Evolutionary conservation across 2,888 invertebrate species (phyloP).

Genomic region (Seira musarum): DNA sequence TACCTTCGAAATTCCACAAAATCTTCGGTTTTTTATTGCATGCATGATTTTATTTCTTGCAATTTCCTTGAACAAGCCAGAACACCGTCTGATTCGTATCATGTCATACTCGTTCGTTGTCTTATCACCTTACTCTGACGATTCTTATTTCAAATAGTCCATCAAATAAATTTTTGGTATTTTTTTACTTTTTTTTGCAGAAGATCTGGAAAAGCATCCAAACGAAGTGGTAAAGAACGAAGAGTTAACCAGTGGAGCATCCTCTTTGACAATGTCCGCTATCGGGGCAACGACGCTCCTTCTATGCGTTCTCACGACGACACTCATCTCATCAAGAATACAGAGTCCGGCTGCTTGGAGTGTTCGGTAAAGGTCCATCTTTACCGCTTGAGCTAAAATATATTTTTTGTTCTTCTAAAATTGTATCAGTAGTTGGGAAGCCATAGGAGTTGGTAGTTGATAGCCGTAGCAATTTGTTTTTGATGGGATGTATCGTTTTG

Average conservation of each 20-base stretch:
- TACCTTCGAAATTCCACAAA: too few species aligned
- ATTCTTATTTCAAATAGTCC: too few species aligned
- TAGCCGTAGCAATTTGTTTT: too few species aligned
- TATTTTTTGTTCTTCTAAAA: not conserved
- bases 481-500: too few species aligned
- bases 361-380: slow-evolving; percentile 36
- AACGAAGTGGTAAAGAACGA: slow-evolving; percentile 96
- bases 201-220: slow-evolving; percentile 89
- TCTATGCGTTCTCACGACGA: slow-evolving; percentile 28
- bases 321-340: slow-evolving; percentile 41
- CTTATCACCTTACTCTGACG: too few species aligned
- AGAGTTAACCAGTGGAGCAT: slow-evolving; percentile 79
- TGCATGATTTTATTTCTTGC: too few species aligned
- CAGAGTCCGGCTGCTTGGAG: slow-evolving; percentile 27
- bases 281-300: slow-evolving; percentile 44
- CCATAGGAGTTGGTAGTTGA: not conserved
- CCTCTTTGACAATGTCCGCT: slow-evolving; percentile 30
- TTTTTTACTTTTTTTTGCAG: slow-evolving; percentile 74
- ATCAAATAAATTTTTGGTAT: too few species aligned
- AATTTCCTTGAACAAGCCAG: too few species aligned
- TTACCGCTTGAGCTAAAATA: not conserved
- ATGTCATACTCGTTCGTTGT: too few species aligned
- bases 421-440: not conserved
- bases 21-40: too few species aligned
- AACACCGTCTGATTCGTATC: too few species aligned